Evolutionary conservation across 2,797 vertebrate genomes (phyloP), one percentile per base, ranked within the genome.

Genomic region (Myotis myotis): DNA sequence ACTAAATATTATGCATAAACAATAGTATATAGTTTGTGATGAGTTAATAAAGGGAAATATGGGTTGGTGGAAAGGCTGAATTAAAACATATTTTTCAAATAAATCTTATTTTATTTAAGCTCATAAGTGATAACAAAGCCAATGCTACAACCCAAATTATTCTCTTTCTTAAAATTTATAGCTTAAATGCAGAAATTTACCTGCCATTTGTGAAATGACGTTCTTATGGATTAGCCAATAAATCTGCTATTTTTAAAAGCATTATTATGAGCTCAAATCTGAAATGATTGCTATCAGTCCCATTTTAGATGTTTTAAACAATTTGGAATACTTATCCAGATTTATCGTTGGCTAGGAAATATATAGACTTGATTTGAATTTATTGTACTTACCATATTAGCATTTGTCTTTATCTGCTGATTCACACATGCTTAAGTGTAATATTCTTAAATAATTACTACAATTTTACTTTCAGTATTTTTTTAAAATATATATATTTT

Each of bases 311-410:
- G 1, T 44, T 85, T 89, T 80, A 41, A 93, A 91, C 16, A 71
- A 62, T 83, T 84, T 66, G 25, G 36, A 41, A 36, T n/a, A 19
- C 30, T 68, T 75, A 71, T 11, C 30, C 16, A 89, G 3, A 8
- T n/a, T 90, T 78, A 66, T 25, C 3, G 23, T 49, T n/a, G 64
- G 36, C 41, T 91, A 82, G 23, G 16, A 85, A 74, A 53, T 88
- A 28, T n/a, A 30, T 15, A 93, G 60, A 47, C 11, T 76, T 94
- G 12, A 87, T 87, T 94, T 89, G 30, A 81, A 81, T 87, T 76
- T 76, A 41, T 74, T 86, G 4, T 57, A 76, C 41, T 82, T 68
- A 78, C 20, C 36, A 55, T 64, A 51, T 55, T 87, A 74, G 70
- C 15, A 71, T 62, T 55, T 76, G 36, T 66, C 19, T 90, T 84